Evolutionary conservation across 2,113 vertebrate species (phyloP).

Genomic region (Numida meleagris): DNA sequence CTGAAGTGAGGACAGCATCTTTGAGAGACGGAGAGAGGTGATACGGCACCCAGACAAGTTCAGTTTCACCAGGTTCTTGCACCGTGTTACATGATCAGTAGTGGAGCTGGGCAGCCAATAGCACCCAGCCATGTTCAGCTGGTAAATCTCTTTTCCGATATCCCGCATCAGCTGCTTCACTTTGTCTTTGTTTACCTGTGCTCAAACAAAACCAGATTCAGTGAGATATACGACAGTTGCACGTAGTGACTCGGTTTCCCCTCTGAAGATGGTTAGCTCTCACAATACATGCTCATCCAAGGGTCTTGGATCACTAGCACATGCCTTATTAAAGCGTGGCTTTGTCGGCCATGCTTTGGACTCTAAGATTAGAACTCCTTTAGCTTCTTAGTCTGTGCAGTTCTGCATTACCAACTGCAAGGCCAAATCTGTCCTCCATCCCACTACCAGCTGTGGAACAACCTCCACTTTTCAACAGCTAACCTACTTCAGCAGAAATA

Average conservation of each 20-base stretch:
- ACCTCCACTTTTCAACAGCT: background rate
- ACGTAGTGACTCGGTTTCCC: background rate
- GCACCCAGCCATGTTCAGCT: slow-evolving; percentile 91
- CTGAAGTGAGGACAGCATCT: slow-evolving; percentile 85
- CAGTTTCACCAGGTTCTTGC: slow-evolving; percentile 87
- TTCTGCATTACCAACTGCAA: background rate
- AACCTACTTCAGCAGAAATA: background rate
- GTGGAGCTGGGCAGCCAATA: slow-evolving; percentile 90
- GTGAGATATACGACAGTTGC: background rate
- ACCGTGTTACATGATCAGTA: slow-evolving; percentile 84
- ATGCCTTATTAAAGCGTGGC: background rate
- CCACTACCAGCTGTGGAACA: background rate
- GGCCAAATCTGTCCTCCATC: background rate
- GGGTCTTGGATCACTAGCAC: background rate
- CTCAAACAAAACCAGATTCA: slow-evolving; percentile 11
- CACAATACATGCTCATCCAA: background rate
- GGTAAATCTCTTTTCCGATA: slow-evolving; percentile 85
- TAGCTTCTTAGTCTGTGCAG: background rate
- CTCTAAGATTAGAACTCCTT: background rate
- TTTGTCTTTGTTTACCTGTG: slow-evolving; percentile 85
- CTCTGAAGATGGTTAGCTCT: background rate
- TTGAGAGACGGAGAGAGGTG: slow-evolving; percentile 89
- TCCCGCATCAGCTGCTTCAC: slow-evolving; percentile 84
- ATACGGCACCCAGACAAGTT: slow-evolving; percentile 91
- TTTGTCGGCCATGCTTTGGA: background rate